Base-by-base conservation (phyloP, 2,113 vertebrate genomes). In the Chrysemys picta region DNA sequence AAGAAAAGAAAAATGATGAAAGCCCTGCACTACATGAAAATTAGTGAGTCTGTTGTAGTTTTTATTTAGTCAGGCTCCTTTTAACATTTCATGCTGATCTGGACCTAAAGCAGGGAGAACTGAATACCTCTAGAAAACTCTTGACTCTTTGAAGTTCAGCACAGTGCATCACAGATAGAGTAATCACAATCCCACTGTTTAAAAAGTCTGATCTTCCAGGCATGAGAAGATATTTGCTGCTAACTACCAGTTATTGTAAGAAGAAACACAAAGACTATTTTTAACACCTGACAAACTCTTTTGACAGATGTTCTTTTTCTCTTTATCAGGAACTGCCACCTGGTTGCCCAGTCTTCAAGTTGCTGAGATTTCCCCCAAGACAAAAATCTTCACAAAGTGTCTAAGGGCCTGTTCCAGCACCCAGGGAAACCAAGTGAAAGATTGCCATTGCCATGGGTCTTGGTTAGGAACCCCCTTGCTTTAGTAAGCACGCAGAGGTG, bases 281-380 rank as follows among this genome's bases (percentile, higher is more conserved):
- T 25, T 47, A 25, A 47, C 42, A 56, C 49, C 49, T 81, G 29
- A 1, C 13, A 45, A 9, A 22, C n/a, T 80, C 53, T 82, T 88
- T 80, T 65, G 91, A 79, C 10, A 88, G 25, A 89, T 50, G 25
- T 84, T 95, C 47, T 53, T 65, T 85, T 84, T 31, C 24, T 89
- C 87, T 81, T 49, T 82, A 25, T 86, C 88, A 57, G 42, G n/a
- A 93, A 95, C 83, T 35, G 45, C 3, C 45, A 69, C 54, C 8
- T 53, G 3, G 45, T 79, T 89, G 16, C 25, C 2, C 14, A 62
- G 3, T 92, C 94, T 62, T 92, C 29, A 5, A 42, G 52, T 5
- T 79, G 78, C 0, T 57, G 49, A 88, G 91, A 95, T 91, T 78
- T 7, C 22, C 47, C 29, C 6, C 54, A 82, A 84, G 10, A 35